Conservation (phyloP, 2,797 vertebrate species). For the Leptatherina wallacei region DNA sequence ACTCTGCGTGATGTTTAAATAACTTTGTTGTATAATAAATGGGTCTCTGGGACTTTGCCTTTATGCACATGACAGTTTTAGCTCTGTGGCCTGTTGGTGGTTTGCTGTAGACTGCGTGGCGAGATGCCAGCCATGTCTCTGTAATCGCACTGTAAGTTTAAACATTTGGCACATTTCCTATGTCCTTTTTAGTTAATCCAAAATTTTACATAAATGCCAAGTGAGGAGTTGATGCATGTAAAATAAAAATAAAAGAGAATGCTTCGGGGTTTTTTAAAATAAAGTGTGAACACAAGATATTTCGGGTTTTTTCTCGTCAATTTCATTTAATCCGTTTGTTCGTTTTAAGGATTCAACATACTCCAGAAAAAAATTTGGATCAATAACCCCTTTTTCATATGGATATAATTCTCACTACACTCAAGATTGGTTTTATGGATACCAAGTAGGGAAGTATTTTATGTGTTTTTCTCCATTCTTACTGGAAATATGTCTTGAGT, state of each 20-base stretch:
- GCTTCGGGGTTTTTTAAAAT: too few relatives aligned
- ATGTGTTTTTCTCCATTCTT: too few relatives aligned
- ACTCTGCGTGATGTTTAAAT: slow-evolving; percentile 44
- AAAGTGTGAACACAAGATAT: neutral
- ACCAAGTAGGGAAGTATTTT: too few relatives aligned
- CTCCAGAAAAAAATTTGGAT: neutral
- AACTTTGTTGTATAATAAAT: slow-evolving; percentile 60
- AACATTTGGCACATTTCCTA: slow-evolving; percentile 12
- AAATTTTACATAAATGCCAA: neutral
- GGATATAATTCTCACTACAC: too few relatives aligned
- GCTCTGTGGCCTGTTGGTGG: neutral
- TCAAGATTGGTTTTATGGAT: too few relatives aligned
- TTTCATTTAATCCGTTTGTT: neutral
- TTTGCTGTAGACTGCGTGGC: slow-evolving; percentile 2
- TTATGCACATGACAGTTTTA: slow-evolving; percentile 30
- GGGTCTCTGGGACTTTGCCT: slow-evolving; percentile 39
- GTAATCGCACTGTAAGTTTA: slow-evolving; percentile 12
- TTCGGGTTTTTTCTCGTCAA: neutral
- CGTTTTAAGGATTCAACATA: neutral
- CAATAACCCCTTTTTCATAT: neutral
- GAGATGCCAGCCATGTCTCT: slow-evolving; percentile 32
- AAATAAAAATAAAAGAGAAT: too few relatives aligned
- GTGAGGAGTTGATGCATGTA: neutral
- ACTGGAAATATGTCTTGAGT: too few relatives aligned
- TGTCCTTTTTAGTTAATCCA: neutral